Conservation (phyloP, 2,113 vertebrate genomes). For the Xenopus borealis region DNA sequence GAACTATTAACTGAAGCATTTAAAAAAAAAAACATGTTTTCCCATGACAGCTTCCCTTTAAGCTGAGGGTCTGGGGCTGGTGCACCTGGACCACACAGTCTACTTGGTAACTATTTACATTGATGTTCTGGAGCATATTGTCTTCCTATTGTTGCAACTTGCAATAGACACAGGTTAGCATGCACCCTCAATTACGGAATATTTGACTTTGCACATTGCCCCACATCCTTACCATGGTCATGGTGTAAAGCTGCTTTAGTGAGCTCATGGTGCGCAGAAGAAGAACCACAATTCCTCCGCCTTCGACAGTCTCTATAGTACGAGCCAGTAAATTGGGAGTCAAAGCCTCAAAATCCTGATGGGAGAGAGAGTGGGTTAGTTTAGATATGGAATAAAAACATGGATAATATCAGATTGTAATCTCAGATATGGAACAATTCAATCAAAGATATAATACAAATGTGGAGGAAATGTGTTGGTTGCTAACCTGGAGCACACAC, state of each 20-base stretch:
- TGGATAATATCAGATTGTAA: too few relatives aligned
- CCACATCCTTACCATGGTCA: constrained; percentile 85
- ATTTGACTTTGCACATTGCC: not conserved
- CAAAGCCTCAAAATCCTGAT: constrained; percentile 92
- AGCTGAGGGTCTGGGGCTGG: too few relatives aligned
- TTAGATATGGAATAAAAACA: not conserved
- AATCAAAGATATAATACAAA: not conserved
- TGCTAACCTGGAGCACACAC: constrained; percentile 89
- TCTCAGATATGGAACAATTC: too few relatives aligned
- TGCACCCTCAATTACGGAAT: too few relatives aligned
- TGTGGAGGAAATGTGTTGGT: not conserved
- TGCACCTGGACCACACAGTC: too few relatives aligned
- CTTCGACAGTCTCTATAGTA: constrained; percentile 93
- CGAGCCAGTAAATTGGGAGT: constrained; percentile 92
- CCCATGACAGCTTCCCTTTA: too few relatives aligned
- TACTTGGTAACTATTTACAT: too few relatives aligned
- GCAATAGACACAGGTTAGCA: too few relatives aligned
- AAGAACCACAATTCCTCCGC: constrained; percentile 87
- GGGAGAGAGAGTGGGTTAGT: not conserved
- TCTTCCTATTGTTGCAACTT: too few relatives aligned
- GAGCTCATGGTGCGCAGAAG: constrained; percentile 91
- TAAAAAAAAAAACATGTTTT: too few relatives aligned
- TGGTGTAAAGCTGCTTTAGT: constrained; percentile 91
- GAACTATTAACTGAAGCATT: too few relatives aligned
- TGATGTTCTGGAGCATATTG: too few relatives aligned